Base-by-base conservation (phyloP, 2,113 vertebrate species). In the Morone chrysops region DNA sequence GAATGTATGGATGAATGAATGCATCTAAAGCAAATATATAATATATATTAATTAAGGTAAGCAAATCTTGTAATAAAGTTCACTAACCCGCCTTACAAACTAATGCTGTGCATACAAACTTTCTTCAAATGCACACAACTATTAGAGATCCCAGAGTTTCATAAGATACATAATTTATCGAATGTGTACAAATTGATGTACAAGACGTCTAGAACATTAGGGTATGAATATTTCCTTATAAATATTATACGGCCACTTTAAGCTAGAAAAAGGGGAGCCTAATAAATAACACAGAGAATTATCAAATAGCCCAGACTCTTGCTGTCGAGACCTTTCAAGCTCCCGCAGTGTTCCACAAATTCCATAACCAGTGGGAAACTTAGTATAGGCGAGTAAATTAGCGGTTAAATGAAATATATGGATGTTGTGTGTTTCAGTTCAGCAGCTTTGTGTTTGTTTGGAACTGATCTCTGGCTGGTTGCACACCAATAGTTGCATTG, bases 401-500 rank as follows among this genome's bases (percentile, higher is more conserved):
- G 85, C 4, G 1, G 72, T 51, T 71, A 81, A 87, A 86, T 81
- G 51, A 86, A 90, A 89, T 82, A 82, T 80, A 85, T 80, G 69
- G 59, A 89, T 84, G 90, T 84, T 85, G 73, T 89, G 91, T 66
- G 91, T 92, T 93, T 93, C 92, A 88, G 73, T 90, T 90, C 75
- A 92, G 81, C 91, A 90, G 89, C 87, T 93, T 78, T 78, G 82
- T 89, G 92, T 91, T 93, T 92, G 92, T 92, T 94, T 91, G 92
- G 92, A 91, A 70, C 85, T 70, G 77, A 80, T 88, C 91, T 94
- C 90, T 88, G 94, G 93, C 83, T 95, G 94, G 93, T 75, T 88
- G 90, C 92, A 92, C 93, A 88, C 93, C 88, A 94, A 94, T 90
- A 88, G 86, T 70, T 76, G 85, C 90, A 90, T 93, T 94, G 93